Evolutionary conservation across 1,140 invertebrate species (phyloP), one percentile per base, ranked within the genome.

Genomic region (Drosophila baimaii): DNA sequence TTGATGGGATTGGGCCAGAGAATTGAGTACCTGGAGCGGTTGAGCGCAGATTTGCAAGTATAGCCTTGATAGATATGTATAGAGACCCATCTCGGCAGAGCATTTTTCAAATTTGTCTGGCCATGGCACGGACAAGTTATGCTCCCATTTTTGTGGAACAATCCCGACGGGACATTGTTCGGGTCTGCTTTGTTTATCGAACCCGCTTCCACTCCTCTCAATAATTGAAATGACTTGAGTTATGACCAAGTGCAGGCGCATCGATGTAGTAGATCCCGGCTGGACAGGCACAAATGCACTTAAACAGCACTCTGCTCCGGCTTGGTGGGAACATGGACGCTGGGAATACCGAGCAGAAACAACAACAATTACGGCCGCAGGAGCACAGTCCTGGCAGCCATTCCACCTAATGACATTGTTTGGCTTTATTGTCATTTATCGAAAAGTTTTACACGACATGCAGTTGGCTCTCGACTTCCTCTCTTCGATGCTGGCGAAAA

Each of bases 401-500:
- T 79, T 77, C 79, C 52, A 77, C 79, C 79, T 80, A 86, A 86
- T 86, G 71, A 89, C 83, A 77, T 83, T 83, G 83, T 88, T 80
- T 52, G 79, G 79, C 61, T 83, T 79, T 89, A 77, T 83, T 86
- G 79, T 86, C 83, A 82, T 88, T 80, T 88, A 83, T 88, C 72
- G 83, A 70, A 79, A 83, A 88, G 49, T 88, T 88, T 66, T 89
- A 70, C 83, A 79, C 51, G 62, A 88, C 75, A 79, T 69, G 47
- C 49, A 54, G 27, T 31, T 57, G 44, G 56, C 54, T 46, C 61
- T 46, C 23, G 10, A 25, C 21, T 27, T 33, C n/a, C 19, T 10
- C 31, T 41, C 31, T 4, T 37, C 9, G n/a, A n/a, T 43, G 49
- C 64, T 54, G 64, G 64, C 47, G 21, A 75, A 79, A 81, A 64